Conservation (phyloP, 2,113 vertebrate genomes). For the Cyprinodon variegatus region DNA sequence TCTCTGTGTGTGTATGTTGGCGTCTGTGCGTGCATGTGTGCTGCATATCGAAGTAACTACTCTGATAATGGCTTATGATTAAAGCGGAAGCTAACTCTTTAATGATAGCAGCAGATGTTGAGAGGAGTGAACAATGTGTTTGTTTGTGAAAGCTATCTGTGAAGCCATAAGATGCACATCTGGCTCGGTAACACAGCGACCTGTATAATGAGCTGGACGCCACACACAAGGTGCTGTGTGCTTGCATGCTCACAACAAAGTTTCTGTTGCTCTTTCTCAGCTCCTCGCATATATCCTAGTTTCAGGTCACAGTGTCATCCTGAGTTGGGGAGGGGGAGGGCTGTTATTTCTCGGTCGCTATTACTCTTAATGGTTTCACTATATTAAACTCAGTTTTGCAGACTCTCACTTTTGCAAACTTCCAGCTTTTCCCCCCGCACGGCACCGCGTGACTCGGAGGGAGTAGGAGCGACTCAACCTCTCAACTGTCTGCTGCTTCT, state of each 20-base stretch:
- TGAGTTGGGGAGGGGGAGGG: conserved; percentile 2
- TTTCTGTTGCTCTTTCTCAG: conserved; percentile 18
- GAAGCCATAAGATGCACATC: conserved; percentile 58
- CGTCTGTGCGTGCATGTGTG: background rate
- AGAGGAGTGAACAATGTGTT: conserved; percentile 55
- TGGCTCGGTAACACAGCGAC: conserved; percentile 41
- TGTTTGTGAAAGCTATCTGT: conserved; percentile 62
- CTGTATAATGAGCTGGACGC: conserved; percentile 35
- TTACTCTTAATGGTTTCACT: conserved; percentile 49
- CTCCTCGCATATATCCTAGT: conserved; percentile 18
- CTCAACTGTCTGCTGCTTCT: conserved; percentile 45
- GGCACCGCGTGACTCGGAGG: conserved; percentile 12
- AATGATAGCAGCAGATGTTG: conserved; percentile 69
- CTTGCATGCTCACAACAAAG: background rate
- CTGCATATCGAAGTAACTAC: conserved; percentile 6
- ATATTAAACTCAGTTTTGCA: conserved; percentile 57
- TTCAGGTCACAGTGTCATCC: conserved; percentile 42
- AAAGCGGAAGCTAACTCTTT: conserved; percentile 56
- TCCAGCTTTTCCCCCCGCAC: conserved; percentile 22
- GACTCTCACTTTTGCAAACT: conserved; percentile 28
- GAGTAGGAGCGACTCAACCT: conserved; percentile 53
- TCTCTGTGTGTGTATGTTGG: background rate
- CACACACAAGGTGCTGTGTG: conserved; percentile 6
- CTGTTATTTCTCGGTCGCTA: conserved; percentile 41
- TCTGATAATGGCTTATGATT: conserved; percentile 62